Base-by-base conservation (phyloP, 2,113 vertebrate species). In the Silurus meridionalis region DNA sequence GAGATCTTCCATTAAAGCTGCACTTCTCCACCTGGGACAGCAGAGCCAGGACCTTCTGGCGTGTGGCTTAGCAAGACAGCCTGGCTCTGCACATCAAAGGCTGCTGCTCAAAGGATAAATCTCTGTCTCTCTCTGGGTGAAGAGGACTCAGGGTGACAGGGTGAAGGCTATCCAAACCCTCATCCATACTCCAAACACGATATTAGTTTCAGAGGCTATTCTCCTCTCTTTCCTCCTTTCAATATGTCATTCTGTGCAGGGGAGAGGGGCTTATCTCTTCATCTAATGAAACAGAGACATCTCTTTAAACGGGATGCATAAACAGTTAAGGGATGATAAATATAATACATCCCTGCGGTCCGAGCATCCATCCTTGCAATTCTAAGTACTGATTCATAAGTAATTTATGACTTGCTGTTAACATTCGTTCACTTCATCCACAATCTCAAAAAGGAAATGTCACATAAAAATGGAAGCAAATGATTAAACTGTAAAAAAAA, bases 21-120 rank as follows among this genome's bases (percentile, higher is more conserved):
- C 28, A 63, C 85, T 87, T 81, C 52, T 90, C 89, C 87, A 90
- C 89, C 89, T 90, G 89, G 87, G 89, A 90, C 87, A 87, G 87
- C 87, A 89, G 86, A 90, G 86, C 86, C 63, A 23, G 53, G 67
- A n/a, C 88, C 88, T 91, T 89, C 88, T 88, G 87, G 83, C n/a
- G 74, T 79, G 83, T 83, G 82, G 90, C 89, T 89, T 87, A 87
- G 88, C 72, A 74, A 19, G 75, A 63, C 88, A 86, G 88, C 72
- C 63, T 78, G 63, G 71, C 57, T 77, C 82, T 69, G 53, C 63
- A 87, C 78, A 89, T 91, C 87, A 91, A 91, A 89, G 88, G 60
- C 72, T 8, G 19, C 52, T 79, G 64, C 83, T 85, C 60, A 52
- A 53, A 58, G 83, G 85, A 83, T 71, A 83, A 85, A 61, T 79